These are phyloP conservation scores for Collichthys lucidus DNA, from an alignment of 2,113 vertebrate species.

Conservation along the genomic window DNA sequence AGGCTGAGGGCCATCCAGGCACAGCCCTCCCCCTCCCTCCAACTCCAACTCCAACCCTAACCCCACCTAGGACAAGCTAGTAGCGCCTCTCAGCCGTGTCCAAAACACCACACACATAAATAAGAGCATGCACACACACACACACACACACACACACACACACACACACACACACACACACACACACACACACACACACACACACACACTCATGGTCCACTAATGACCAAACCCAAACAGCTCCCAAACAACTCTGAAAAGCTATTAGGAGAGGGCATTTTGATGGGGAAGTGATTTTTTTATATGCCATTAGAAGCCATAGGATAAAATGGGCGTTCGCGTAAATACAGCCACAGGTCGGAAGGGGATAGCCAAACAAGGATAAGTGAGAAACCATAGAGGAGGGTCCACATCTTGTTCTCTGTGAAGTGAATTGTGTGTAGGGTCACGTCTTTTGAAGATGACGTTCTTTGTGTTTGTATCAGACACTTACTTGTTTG, in stretches of 20 bases:
- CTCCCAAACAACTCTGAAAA: conserved; percentile 79
- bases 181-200: conserved; percentile 52
- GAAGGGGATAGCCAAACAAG: conserved; percentile 72
- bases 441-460: neutral
- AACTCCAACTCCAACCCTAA: conserved; percentile 43
- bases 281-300: conserved; percentile 80
- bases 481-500: too few relatives aligned
- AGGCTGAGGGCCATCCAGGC: conserved; percentile 64
- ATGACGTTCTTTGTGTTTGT: neutral
- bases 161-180: conserved; percentile 50
- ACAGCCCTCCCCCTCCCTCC: conserved; percentile 26
- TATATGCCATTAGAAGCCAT: conserved; percentile 81
- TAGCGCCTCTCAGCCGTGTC: conserved; percentile 70
- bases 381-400: conserved; percentile 78
- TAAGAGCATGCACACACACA: conserved; percentile 40
- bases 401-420: conserved; percentile 65
- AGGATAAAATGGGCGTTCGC: conserved; percentile 83
- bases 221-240: conserved; percentile 81
- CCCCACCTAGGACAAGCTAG: conserved; percentile 70
- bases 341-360: conserved; percentile 83
- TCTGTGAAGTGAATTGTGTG: conserved; percentile 27
- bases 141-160: conserved; percentile 53
- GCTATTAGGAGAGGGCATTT: conserved; percentile 81
- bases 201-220: conserved; percentile 66
- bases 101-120: conserved; percentile 49